These are phyloP conservation scores for Emmelina monodactyla DNA, from an alignment of 2,888 invertebrate species.

Conservation along the genomic window DNA sequence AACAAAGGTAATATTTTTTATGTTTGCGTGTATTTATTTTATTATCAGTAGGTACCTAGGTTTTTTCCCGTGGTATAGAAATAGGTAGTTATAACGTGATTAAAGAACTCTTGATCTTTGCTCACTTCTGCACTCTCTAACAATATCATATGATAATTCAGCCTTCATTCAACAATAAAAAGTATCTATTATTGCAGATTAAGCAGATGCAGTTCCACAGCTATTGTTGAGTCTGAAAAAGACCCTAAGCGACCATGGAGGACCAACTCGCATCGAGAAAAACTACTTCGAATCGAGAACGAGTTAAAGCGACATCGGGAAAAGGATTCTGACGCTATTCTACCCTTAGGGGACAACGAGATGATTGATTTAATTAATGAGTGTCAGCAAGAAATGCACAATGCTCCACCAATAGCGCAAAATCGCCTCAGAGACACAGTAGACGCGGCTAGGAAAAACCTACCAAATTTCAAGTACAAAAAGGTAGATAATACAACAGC, in stretches of 20 bases:
- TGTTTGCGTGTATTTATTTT: neutral
- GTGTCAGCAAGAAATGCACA: slow-evolving; percentile 26
- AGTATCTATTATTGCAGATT: neutral
- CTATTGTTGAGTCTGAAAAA: slow-evolving; percentile 14
- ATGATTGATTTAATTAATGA: slow-evolving; percentile 35
- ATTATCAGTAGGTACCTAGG: neutral
- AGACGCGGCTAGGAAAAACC: slow-evolving; percentile 36
- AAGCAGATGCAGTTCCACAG: too few species aligned
- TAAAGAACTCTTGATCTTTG: too few species aligned
- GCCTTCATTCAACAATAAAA: neutral
- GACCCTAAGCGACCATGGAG: slow-evolving; percentile 52
- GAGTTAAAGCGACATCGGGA: slow-evolving; percentile 43
- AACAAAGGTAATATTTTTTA: slow-evolving; percentile 16
- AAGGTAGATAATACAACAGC: slow-evolving; percentile 42
- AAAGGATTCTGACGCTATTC: slow-evolving; percentile 25
- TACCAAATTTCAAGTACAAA: slow-evolving; percentile 48
- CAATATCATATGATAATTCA: neutral
- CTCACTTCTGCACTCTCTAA: too few species aligned
- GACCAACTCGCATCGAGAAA: slow-evolving; percentile 42
- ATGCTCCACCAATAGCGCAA: slow-evolving; percentile 21
- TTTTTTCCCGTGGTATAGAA: too few species aligned
- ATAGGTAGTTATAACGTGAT: too few species aligned
- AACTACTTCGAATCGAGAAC: slow-evolving; percentile 38
- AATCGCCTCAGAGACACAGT: slow-evolving; percentile 36
- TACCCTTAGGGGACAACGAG: slow-evolving; percentile 30